phyloP scores from a whole-genome alignment of 2,113 vertebrate species.

The Oryzias curvinotus region DNA sequence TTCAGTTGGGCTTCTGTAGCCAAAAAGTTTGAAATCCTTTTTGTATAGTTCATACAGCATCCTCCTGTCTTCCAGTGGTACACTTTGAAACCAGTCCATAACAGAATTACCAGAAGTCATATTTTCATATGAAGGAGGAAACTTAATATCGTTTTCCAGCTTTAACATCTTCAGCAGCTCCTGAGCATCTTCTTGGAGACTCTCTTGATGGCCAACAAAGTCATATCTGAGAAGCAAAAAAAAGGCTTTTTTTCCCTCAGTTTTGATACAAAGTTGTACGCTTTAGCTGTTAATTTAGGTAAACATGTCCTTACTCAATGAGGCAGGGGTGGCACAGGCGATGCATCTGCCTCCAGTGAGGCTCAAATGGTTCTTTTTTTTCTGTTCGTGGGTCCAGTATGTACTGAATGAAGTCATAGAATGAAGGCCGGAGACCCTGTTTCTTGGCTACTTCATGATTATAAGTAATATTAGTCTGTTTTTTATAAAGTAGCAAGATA shows the following conservation, averaged over 20 bases:
- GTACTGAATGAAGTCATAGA: conserved; percentile 26
- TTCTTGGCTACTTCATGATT: neutral
- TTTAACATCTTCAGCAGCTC: neutral
- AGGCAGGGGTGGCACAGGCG: conserved; percentile 15
- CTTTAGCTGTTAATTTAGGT: neutral
- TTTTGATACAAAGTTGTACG: neutral
- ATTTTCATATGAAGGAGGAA: too few relatives aligned
- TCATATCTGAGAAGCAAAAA: conserved; percentile 33
- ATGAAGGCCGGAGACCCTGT: neutral
- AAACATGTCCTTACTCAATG: neutral
- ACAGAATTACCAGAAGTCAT: too few relatives aligned
- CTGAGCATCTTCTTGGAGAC: conserved; percentile 13
- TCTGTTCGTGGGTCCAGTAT: conserved; percentile 8
- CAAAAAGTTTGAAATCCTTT: conserved; percentile 42
- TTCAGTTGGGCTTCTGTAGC: conserved; percentile 16
- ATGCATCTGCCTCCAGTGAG: conserved; percentile 53
- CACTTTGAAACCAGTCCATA: too few relatives aligned
- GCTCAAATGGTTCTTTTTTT: neutral
- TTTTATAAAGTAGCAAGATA: conserved; percentile 18
- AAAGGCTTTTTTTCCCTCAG: too few relatives aligned
- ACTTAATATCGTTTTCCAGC: neutral
- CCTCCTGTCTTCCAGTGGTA: conserved; percentile 39
- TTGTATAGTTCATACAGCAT: conserved; percentile 41
- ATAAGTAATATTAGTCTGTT: neutral
- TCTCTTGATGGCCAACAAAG: neutral